Evolutionary conservation across 2,888 invertebrate genomes (phyloP).

Genomic region (Hirtodrosophila alboralis): DNA sequence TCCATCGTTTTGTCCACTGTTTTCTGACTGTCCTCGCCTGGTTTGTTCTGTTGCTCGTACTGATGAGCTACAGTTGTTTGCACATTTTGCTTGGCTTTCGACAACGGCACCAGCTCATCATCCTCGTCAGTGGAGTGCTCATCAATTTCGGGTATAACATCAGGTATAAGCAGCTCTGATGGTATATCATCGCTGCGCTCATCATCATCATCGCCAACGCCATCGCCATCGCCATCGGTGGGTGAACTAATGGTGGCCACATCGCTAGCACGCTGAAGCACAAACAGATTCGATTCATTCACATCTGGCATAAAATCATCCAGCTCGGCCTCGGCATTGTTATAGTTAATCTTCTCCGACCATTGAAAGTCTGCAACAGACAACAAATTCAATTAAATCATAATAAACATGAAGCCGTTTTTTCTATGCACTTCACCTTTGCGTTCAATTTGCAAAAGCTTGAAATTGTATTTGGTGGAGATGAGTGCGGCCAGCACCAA

Average conservation of each 20-base stretch:
- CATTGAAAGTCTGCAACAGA: constrained; percentile 64
- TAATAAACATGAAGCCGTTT: neutral
- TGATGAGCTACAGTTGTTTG: constrained; percentile 4
- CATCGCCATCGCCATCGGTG: constrained; percentile 46
- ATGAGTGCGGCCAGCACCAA: constrained; percentile 76
- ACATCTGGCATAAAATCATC: constrained; percentile 83
- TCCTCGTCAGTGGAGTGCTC: constrained; percentile 82
- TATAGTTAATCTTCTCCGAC: constrained; percentile 70
- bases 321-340: constrained; percentile 71
- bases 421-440: constrained; percentile 61
- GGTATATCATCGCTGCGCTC: constrained; percentile 83
- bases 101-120: constrained; percentile 71
- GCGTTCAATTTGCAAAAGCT: constrained; percentile 77
- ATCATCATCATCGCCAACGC: constrained; percentile 70
- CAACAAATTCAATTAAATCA: neutral
- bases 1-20: constrained; percentile 56
- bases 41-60: constrained; percentile 4
- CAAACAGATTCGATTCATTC: constrained; percentile 80
- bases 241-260: constrained; percentile 76
- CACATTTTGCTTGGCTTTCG: constrained; percentile 15
- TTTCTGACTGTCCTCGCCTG: constrained; percentile 7
- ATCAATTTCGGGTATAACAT: constrained; percentile 83
- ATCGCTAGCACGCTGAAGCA: constrained; percentile 82
- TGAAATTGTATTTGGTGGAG: constrained; percentile 81
- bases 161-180: constrained; percentile 82